Base-by-base conservation (phyloP, 1,140 invertebrate genomes). In the Nephila pilipes region DNA sequence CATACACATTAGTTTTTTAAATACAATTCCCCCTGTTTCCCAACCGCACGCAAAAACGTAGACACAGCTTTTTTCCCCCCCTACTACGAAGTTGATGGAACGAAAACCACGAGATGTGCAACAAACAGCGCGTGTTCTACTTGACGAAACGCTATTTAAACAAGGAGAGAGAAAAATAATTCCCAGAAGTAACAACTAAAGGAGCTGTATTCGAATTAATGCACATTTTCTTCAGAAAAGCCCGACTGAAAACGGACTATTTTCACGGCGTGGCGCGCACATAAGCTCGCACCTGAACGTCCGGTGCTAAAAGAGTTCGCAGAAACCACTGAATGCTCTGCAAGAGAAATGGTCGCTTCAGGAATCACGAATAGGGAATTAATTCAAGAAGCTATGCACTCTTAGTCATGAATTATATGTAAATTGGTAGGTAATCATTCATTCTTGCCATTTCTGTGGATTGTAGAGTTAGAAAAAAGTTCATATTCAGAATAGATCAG, bases 351-450 rank as follows among this genome's bases (percentile, higher is more conserved):
- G 12, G 22, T 25, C 80, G 80, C 80, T 81, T 81, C 80, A 81
- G 80, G 80, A 81, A 81, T 16, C 80, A 54, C 36, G 80, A 81
- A 81, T 81, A 38, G 10, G 16, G 80, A 81, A 81, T 81, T 46
- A 54, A 81, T 81, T 81, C 80, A n/a, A 54, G 80, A 46, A 81
- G 80, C 80, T 55, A 81, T 81, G 80, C 80, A 81, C 38, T 55
- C 36, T 81, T 46, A 25, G 46, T 46, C 80, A 55, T 46, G 80
- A 54, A 54, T 54, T 55, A 18, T 54, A 81, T 54, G 80, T 20
- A 55, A 81, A 54, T 81, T n/a, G n/a, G 38, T 5, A n/a, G 20
- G 80, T 81, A 55, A 55, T 54, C 46, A 22, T n/a, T 80, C 25
- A 75, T 75, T 75, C 29, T 69, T 69, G 14, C 14, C n/a, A 69